A percentile compares a stretch with the other conserved stretches of the same genome.
Evolutionary conservation across 2,888 invertebrate genomes (phyloP).

Genomic region (Heliconius ethilla): DNA sequence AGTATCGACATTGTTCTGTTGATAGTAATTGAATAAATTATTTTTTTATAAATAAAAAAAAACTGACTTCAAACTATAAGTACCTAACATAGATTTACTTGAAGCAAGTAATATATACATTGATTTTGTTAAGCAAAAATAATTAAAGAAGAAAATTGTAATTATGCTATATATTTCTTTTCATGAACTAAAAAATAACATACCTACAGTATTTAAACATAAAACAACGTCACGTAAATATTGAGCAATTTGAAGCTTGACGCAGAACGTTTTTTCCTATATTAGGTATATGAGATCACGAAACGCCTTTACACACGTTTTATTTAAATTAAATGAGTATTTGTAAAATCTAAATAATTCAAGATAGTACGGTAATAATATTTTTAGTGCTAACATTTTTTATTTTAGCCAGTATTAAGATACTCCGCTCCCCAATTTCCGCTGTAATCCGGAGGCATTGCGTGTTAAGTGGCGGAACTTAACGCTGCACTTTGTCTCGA

Average conservation of each 20-base stretch:
- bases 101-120: too few species aligned
- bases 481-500: neutral
- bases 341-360: neutral
- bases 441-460: neutral
- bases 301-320: neutral
- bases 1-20: too few species aligned
- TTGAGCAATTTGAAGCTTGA: neutral
- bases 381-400: too few species aligned
- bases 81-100: too few species aligned
- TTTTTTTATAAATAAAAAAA: too few species aligned
- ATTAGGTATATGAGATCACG: neutral
- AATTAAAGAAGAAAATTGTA: too few species aligned
- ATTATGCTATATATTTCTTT: too few species aligned
- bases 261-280: conserved; percentile 8
- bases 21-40: too few species aligned
- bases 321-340: neutral
- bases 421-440: neutral
- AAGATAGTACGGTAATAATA: too few species aligned
- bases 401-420: neutral
- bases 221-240: neutral
- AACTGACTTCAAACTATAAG: too few species aligned
- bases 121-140: too few species aligned
- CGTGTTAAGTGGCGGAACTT: neutral
- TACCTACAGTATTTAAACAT: neutral
- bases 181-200: too few species aligned